Evolutionary conservation across 2,888 invertebrate genomes (phyloP), one percentile per base, ranked within the genome.

Genomic region (Chesias legatella): DNA sequence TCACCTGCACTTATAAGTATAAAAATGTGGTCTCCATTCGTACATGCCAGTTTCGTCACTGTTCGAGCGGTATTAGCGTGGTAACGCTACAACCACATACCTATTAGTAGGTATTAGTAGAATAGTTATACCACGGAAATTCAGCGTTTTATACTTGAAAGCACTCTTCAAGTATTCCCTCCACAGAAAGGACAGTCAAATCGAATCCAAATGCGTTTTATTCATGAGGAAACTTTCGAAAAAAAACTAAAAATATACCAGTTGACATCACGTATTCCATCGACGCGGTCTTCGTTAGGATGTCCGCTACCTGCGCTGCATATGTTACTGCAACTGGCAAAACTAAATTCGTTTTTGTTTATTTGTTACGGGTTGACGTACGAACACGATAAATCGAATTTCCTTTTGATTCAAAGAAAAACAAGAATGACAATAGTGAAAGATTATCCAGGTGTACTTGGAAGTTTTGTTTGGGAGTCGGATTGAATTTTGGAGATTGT

Each of bases 301-400:
- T 64, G 59, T 59, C 73, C 75, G 71, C 74, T 79, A 85, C 86
- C 86, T 85, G 83, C 75, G 51, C 80, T 82, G 86, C 86, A 85
- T 86, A 86, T 85, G 86, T 85, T 85, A 83, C 62, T 58, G 63
- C 63, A 65, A 58, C 71, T 72, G 58, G 56, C 61, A 53, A 66
- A 81, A 82, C 83, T 80, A 79, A 73, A 80, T 73, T 68, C 72
- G 60, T 58, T 64, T 71, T 75, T 81, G 80, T 83, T 83, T 83
- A 80, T 83, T 82, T 78, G 72, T 67, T 71, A 67, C 73, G 70
- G 73, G 77, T 79, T 80, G 79, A 81, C 73, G 76, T 73, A 76
- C 70, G 67, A 66, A 64, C 66, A 61, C 63, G 60, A 60, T 67
- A 84, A 86, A 86, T 86, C 80, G 77, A 84, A 77, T 86, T 81